Evolutionary conservation across 2,888 invertebrate genomes (phyloP).

Genomic region (Hypsopygia costalis): DNA sequence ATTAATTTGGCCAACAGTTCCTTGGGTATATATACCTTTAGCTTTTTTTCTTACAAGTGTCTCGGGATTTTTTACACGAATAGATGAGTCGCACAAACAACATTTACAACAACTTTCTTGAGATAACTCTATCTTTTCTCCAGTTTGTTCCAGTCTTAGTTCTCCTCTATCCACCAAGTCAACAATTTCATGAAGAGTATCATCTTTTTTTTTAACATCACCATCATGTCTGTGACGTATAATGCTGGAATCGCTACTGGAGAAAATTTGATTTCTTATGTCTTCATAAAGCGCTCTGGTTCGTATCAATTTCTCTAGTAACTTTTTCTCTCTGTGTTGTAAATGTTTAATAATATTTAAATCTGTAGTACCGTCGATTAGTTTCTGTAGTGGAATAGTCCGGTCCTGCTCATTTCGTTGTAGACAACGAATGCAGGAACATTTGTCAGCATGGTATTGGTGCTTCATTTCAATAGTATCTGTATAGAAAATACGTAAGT

Average conservation of each 20-base stretch:
- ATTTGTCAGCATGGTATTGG: neutral
- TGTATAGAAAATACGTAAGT: too few relatives aligned
- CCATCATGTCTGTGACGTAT: constrained; percentile 17
- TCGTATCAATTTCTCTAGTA: constrained; percentile 40
- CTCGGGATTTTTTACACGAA: too few relatives aligned
- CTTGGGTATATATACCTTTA: too few relatives aligned
- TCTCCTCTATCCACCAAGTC: constrained; percentile 39
- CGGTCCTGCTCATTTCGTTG: too few relatives aligned
- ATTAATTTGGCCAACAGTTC: too few relatives aligned
- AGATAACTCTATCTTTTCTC: neutral
- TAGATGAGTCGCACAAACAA: constrained; percentile 7
- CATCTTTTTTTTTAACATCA: constrained; percentile 20
- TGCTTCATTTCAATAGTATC: too few relatives aligned
- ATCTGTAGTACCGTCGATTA: neutral
- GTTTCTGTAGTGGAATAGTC: neutral
- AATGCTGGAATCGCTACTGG: constrained; percentile 23
- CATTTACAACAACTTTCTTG: constrained; percentile 35
- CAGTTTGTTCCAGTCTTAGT: constrained; percentile 18
- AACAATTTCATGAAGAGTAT: constrained; percentile 29
- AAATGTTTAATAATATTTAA: neutral
- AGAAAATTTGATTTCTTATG: constrained; percentile 35
- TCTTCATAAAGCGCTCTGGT: constrained; percentile 46
- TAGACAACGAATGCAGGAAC: neutral
- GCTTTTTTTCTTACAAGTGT: too few relatives aligned
- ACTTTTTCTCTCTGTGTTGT: constrained; percentile 32